Evolutionary conservation across 2,113 vertebrate species (phyloP).

Genomic region (Perognathus longimembris): DNA sequence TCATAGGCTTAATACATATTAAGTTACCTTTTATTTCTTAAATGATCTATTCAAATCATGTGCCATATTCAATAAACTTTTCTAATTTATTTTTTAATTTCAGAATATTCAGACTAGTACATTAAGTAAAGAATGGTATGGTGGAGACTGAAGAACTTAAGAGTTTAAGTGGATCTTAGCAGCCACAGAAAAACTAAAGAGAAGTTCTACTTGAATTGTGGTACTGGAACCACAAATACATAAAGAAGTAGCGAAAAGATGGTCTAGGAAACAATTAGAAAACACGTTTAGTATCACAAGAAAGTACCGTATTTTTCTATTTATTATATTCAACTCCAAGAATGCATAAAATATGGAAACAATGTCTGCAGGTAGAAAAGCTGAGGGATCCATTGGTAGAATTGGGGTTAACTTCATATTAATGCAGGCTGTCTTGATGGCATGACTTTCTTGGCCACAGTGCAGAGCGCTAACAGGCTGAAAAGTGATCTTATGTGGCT

Average conservation of each 20-base stretch:
- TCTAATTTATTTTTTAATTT: not conserved
- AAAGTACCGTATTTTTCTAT: not conserved
- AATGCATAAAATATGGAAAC: no score
- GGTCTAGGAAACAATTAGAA: not conserved
- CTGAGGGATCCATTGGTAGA: no score
- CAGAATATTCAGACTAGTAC: not conserved
- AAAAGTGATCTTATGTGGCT: no score
- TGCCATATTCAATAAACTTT: not conserved
- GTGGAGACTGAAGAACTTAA: not conserved
- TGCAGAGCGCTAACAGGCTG: no score
- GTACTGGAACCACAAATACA: not conserved
- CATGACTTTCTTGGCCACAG: no score
- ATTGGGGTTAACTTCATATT: no score
- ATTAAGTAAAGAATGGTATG: not conserved
- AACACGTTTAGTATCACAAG: not conserved
- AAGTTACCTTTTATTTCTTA: not conserved
- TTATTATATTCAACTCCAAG: no score
- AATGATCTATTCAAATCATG: not conserved
- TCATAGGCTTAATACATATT: not conserved
- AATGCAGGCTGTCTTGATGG: no score
- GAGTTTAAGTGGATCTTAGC: not conserved
- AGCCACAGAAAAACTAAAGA: not conserved
- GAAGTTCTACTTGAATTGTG: not conserved
- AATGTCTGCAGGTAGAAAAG: no score
- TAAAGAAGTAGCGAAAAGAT: not conserved